Base-by-base conservation (phyloP, 2,888 invertebrate species). In the Galeopsomyia nigrocyanea region DNA sequence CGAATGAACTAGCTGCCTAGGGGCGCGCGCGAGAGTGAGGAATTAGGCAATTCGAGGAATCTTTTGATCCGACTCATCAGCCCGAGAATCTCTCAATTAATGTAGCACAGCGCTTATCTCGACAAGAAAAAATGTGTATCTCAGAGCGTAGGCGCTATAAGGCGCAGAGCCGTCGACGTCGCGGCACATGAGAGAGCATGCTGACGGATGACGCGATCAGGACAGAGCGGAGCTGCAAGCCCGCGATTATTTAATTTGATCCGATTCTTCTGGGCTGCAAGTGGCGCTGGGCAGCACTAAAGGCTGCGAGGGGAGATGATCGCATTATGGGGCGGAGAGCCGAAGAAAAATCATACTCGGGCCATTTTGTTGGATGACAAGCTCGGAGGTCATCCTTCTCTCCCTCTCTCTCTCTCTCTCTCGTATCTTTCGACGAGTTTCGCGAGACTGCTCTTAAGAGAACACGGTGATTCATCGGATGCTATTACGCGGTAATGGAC, bases 401-500 rank as follows among this genome's bases (percentile, higher is more conserved):
- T 21, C 63, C 0, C 2, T 9, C 56, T 19, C 39, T 31, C 53
- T 56, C 55, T 7, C 50, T 16, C 56, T 21, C 50, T 50, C 63
- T 64, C 56, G 67, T 72, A 62, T 70, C 68, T 63, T 70, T 16
- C 31, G 46, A 68, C 73, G 72, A 72, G 76, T 73, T 77, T 73
- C 76, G 77, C 78, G 77, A 77, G 77, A 72, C 72, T 76, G 77
- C 78, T 79, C 78, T 78, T 79, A 78, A 76, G 76, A 79, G 77
- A 79, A 77, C 77, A 71, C 72, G 73, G 76, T 80, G 82, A 81
- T 80, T 82, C 80, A 82, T 82, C 79, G 79, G 76, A 78, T 78
- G 78, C 81, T 81, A 81, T 82, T 82, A 82, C 78, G 77, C 70
- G 74, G 75, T 81, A 81, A 81, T 81, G 80, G 80, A 82, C 77